phyloP scores from a whole-genome alignment of 2,797 vertebrate genomes.

The Danio tinwini region DNA sequence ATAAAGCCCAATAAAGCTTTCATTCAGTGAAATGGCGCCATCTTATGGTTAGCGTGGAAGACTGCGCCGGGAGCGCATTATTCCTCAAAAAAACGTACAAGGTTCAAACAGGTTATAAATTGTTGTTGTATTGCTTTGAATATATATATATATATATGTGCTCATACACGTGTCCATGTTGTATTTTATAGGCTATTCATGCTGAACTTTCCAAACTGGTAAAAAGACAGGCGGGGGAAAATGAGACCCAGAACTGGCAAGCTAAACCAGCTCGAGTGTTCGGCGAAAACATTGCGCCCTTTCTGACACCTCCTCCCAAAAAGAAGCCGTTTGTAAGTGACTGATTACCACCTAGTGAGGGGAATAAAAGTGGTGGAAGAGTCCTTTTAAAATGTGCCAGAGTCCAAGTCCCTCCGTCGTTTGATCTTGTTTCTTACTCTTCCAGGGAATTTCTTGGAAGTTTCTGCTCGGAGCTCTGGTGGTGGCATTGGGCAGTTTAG shows the following conservation, averaged over 20 bases:
- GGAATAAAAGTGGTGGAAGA: slow-evolving; percentile 23
- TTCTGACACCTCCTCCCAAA: slow-evolving; percentile 68
- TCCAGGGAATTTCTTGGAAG: slow-evolving; percentile 81
- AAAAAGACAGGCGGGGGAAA: slow-evolving; percentile 73
- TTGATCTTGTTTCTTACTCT: slow-evolving; percentile 54
- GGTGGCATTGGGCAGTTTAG: slow-evolving; percentile 79
- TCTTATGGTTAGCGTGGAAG: slow-evolving; percentile 19
- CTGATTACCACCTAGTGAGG: slow-evolving; percentile 15
- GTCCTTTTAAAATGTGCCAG: slow-evolving; percentile 30
- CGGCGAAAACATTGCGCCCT: slow-evolving; percentile 70
- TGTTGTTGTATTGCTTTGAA: neutral
- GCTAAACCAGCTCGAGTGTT: slow-evolving; percentile 70
- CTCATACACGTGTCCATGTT: neutral
- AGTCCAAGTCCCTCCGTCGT: slow-evolving; percentile 23
- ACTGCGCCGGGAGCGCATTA: neutral
- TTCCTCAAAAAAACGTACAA: neutral
- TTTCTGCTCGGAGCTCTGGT: slow-evolving; percentile 79
- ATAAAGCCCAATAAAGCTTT: neutral
- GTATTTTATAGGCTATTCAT: slow-evolving; percentile 79
- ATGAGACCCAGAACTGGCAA: slow-evolving; percentile 67
- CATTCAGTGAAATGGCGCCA: neutral
- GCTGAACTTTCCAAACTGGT: slow-evolving; percentile 83
- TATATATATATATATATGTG: neutral
- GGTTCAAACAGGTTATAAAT: neutral
- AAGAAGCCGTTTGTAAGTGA: slow-evolving; percentile 72